A percentile compares a stretch with the other conserved stretches of the same genome.
Conservation (phyloP, 2,888 invertebrate genomes). For the Pristionchus fissidentatus region DNA sequence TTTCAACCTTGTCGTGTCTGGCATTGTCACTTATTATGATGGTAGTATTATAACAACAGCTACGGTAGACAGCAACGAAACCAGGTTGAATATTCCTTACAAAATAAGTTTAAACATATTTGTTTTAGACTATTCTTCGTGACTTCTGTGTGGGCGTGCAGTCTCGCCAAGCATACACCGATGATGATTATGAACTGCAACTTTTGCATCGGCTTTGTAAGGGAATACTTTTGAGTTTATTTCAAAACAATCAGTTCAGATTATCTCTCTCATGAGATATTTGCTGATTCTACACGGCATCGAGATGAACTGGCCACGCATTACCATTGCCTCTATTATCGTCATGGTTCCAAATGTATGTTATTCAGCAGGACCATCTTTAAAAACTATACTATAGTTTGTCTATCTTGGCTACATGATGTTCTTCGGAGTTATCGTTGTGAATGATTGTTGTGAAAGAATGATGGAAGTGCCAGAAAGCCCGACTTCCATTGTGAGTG, state of each 20-base stretch:
- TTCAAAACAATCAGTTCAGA: background rate
- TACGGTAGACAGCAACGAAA: background rate
- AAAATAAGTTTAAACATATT: background rate
- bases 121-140: background rate
- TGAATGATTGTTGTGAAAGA: constrained; percentile 28
- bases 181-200: constrained; percentile 1
- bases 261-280: constrained; percentile 17
- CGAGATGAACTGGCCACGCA: constrained; percentile 11
- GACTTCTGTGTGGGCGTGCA: constrained; percentile 7
- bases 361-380: no score
- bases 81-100: background rate
- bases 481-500: background rate
- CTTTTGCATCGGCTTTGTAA: constrained; percentile 36
- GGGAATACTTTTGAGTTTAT: background rate
- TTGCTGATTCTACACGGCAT: constrained; percentile 5
- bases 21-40: background rate
- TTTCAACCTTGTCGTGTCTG: constrained; percentile 13
- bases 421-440: background rate
- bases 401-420: background rate
- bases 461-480: constrained; percentile 10
- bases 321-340: background rate
- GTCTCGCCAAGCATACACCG: background rate
- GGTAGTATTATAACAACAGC: background rate
- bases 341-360: background rate
- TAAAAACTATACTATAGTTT: background rate